Conservation (phyloP, 2,113 vertebrate genomes). For the Ancistrus triradiatus region DNA sequence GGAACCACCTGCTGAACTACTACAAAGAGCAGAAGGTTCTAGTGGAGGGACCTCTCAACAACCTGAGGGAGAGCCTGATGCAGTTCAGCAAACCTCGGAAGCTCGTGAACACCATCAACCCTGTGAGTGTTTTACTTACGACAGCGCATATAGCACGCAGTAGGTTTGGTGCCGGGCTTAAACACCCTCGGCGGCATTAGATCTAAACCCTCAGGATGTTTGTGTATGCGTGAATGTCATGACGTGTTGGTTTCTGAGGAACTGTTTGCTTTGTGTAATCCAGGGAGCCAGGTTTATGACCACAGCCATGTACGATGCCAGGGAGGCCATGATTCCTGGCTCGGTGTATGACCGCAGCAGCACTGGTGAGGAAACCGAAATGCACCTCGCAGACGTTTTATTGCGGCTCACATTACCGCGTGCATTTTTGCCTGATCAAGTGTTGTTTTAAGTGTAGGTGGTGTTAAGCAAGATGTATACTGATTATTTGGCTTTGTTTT, state of each 20-base stretch:
- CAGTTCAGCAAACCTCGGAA: conserved; percentile 99
- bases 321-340: conserved; percentile 94
- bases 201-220: too few species aligned
- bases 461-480: too few species aligned
- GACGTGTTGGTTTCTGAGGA: too few species aligned
- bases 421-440: background rate
- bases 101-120: conserved; percentile 97
- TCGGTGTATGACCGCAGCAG: conserved; percentile 93
- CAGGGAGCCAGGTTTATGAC: conserved; percentile 98
- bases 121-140: conserved; percentile 70
- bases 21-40: conserved; percentile 99
- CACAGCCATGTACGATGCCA: conserved; percentile 96
- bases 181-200: too few species aligned
- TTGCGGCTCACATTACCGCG: too few species aligned
- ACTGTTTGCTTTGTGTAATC: conserved; percentile 26
- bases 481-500: background rate
- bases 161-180: too few species aligned
- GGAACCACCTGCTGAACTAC: conserved; percentile 97
- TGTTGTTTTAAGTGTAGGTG: too few species aligned
- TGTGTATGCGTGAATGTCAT: too few species aligned
- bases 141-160: background rate
- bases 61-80: conserved; percentile 97
- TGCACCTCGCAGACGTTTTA: background rate
- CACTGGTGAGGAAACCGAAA: conserved; percentile 68
- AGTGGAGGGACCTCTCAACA: conserved; percentile 96